Evolutionary conservation across 2,113 vertebrate genomes (phyloP).

Genomic region (Felis chaus): DNA sequence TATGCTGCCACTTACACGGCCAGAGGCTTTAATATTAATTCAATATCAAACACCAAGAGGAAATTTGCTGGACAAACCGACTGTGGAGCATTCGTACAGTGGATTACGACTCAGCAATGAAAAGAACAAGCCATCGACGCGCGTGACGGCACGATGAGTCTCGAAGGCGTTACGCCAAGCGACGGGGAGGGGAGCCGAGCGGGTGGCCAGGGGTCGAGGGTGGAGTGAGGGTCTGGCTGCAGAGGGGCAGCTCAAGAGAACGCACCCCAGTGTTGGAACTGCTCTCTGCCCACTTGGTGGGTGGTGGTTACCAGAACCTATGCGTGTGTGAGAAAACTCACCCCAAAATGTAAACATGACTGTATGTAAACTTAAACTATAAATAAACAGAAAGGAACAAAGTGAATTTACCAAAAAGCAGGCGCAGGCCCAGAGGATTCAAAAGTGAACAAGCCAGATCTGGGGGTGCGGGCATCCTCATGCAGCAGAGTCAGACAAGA

Average conservation of each 20-base stretch:
- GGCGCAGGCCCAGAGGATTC: neutral
- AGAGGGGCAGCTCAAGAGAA: neutral
- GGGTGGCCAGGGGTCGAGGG: neutral
- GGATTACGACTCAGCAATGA: neutral
- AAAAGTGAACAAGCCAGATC: neutral
- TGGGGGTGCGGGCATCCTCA: neutral
- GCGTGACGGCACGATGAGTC: rapidly evolving
- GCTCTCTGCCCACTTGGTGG: neutral
- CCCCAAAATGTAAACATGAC: neutral
- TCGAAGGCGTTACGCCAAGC: neutral
- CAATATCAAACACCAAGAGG: neutral
- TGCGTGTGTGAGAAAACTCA: neutral
- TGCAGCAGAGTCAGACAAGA: neutral
- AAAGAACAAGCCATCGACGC: neutral
- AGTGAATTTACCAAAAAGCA: too few species aligned
- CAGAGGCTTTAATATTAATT: neutral
- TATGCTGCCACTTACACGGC: neutral
- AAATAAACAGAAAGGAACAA: neutral
- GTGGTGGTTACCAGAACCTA: neutral
- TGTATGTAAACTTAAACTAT: neutral
- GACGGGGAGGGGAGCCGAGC: neutral
- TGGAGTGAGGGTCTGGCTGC: neutral
- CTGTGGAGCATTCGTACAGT: neutral
- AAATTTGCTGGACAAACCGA: neutral
- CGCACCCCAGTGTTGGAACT: rapidly evolving